Evolutionary conservation across 2,797 vertebrate species (phyloP).

Genomic region (Poecile montanus): DNA sequence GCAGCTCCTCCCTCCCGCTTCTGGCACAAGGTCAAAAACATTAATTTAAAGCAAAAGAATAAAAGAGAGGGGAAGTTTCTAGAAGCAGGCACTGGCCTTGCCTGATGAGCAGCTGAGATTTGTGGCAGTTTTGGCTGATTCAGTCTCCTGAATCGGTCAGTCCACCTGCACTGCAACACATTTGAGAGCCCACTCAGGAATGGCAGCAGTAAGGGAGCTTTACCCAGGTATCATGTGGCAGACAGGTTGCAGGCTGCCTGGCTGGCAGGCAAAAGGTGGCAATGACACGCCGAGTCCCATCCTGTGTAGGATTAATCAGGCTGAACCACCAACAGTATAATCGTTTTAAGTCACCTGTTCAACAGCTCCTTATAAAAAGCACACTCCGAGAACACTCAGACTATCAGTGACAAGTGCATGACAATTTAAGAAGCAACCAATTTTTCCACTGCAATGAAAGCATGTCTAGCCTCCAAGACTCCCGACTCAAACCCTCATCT

Average conservation of each 20-base stretch:
- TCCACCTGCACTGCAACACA: background rate
- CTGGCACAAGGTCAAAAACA: background rate
- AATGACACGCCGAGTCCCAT: accelerated
- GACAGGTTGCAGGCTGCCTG: background rate
- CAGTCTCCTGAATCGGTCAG: accelerated
- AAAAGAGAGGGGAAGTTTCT: background rate
- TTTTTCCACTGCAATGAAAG: constrained; percentile 18
- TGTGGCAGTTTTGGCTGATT: background rate
- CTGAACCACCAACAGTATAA: background rate
- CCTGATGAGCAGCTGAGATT: background rate
- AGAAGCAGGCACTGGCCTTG: background rate
- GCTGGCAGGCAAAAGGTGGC: background rate
- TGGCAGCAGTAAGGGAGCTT: accelerated
- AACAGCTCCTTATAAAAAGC: background rate
- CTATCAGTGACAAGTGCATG: background rate
- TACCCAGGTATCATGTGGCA: background rate
- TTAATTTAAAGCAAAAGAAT: background rate
- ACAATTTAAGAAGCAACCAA: background rate
- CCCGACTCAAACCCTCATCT: background rate
- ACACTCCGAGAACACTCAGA: background rate
- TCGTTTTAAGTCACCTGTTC: background rate
- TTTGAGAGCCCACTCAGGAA: background rate
- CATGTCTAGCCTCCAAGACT: constrained; percentile 14
- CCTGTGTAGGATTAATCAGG: background rate
- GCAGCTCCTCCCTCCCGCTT: background rate